A percentile compares a stretch with the other conserved stretches of the same genome.
phyloP scores from a whole-genome alignment of 2,888 invertebrate species.

The Eupeodes latifasciatus region DNA sequence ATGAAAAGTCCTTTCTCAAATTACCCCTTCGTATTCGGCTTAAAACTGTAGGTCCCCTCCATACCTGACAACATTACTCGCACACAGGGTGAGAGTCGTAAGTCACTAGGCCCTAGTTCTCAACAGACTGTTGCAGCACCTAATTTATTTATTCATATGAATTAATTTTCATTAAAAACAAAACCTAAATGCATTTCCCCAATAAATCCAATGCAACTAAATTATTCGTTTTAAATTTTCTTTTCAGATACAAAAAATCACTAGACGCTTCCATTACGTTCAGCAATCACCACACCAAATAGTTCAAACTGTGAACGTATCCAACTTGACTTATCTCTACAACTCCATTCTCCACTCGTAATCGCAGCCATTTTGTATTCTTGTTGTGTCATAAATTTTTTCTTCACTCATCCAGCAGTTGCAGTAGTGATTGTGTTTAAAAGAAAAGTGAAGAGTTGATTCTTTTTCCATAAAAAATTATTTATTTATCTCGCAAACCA shows the following conservation, averaged over 20 bases:
- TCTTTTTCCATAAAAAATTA: constrained; percentile 39
- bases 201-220: no score
- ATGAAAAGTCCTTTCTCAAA: no score
- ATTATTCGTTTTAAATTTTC: no score
- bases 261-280: background rate
- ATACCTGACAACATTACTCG: no score
- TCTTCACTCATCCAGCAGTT: constrained; percentile 49
- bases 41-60: no score
- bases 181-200: no score
- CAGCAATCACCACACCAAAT: background rate
- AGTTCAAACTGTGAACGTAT: constrained; percentile 40
- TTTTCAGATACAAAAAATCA: background rate
- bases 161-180: no score
- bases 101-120: no score
- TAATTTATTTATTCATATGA: no score
- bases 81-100: no score
- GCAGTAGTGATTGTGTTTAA: constrained; percentile 14
- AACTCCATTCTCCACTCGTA: background rate
- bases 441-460: constrained; percentile 61
- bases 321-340: background rate
- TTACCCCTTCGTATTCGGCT: no score
- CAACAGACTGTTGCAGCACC: no score
- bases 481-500: constrained; percentile 60
- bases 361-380: constrained; percentile 66
- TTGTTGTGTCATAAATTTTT: constrained; percentile 74